Conservation (phyloP, 2,113 vertebrate genomes). For the Rhinoptilus africanus region DNA sequence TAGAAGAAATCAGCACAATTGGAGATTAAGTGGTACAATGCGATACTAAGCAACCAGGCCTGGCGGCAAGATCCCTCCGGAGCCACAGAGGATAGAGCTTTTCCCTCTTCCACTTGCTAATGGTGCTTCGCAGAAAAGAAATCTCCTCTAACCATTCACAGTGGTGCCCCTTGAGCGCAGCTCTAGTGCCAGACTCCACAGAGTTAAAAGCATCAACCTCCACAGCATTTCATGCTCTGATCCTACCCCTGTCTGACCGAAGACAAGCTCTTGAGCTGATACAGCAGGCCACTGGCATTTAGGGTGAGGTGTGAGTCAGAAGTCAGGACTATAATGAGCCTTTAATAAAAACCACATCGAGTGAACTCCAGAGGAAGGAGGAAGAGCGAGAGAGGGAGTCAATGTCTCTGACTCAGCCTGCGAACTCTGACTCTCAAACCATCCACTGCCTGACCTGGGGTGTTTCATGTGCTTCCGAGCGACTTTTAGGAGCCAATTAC, state of each 20-base stretch:
- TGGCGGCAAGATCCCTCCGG: neutral
- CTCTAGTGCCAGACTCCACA: neutral
- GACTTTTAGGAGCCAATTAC: neutral
- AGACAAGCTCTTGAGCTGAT: neutral
- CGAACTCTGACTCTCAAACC: neutral
- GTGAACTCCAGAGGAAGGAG: neutral
- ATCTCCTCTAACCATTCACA: neutral
- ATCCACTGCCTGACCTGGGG: fast-evolving
- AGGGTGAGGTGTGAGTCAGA: neutral
- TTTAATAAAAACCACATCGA: neutral
- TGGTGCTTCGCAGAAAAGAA: neutral
- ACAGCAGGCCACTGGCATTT: fast-evolving
- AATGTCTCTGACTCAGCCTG: neutral
- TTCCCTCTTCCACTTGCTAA: neutral
- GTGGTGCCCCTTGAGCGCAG: fast-evolving
- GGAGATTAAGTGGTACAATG: neutral
- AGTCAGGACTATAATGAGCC: neutral
- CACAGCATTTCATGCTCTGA: neutral
- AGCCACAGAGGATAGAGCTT: neutral
- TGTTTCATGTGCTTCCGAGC: neutral
- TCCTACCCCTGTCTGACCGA: neutral
- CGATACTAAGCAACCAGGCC: neutral
- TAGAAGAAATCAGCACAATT: neutral
- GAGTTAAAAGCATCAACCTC: neutral
- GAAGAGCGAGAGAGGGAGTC: neutral